Percentiles rank a stretch among this genome's conserved stretches.
phyloP scores from a whole-genome alignment of 2,113 vertebrate genomes.

The Gavialis gangeticus region DNA sequence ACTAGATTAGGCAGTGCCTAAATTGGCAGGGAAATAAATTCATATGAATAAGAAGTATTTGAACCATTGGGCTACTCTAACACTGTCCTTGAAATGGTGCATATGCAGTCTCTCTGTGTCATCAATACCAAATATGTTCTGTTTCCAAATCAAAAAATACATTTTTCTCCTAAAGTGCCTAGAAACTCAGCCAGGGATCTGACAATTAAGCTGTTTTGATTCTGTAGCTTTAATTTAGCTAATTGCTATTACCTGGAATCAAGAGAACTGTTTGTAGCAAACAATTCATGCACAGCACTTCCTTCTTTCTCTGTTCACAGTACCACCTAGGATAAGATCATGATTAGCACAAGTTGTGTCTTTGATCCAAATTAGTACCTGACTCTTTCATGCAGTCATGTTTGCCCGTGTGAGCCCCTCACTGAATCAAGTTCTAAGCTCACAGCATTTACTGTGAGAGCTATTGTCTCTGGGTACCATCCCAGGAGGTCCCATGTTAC shows the following conservation, averaged over 20 bases:
- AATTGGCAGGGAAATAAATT: background rate
- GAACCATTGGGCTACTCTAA: background rate
- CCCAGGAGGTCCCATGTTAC: slow-evolving; percentile 46
- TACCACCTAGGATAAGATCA: background rate
- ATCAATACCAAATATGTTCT: background rate
- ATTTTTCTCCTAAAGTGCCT: too few relatives aligned
- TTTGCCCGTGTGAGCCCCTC: background rate
- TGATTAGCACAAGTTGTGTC: background rate
- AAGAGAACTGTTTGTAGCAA: background rate
- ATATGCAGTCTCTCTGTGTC: background rate
- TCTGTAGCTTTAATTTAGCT: background rate
- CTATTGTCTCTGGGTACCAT: background rate
- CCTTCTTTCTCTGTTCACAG: background rate
- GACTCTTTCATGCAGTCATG: background rate
- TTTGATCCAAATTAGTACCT: background rate
- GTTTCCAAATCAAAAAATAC: background rate
- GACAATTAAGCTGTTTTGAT: background rate
- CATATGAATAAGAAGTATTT: background rate
- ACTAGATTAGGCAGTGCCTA: background rate
- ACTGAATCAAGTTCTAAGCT: background rate
- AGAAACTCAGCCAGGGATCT: background rate
- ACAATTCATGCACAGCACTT: background rate
- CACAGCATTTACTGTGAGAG: slow-evolving; percentile 16
- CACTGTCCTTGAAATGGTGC: background rate
- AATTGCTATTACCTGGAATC: background rate